phyloP scores from a whole-genome alignment of 2,113 vertebrate genomes.

The Catharus minimus region DNA sequence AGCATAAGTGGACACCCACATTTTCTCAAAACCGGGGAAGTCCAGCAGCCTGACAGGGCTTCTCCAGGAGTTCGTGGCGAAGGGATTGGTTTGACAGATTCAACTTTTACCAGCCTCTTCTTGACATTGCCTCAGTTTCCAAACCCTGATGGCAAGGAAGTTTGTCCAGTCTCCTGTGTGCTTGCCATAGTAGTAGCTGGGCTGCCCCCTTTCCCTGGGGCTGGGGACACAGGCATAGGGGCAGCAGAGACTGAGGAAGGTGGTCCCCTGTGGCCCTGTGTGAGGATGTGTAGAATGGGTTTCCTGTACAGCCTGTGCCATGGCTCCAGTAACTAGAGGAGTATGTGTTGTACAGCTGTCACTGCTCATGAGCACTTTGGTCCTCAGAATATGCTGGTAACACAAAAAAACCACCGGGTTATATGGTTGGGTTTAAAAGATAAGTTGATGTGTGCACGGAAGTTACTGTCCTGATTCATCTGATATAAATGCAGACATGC shows the following conservation, averaged over 20 bases:
- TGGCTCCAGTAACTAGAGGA: accelerated
- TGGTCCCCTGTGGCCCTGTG: background rate
- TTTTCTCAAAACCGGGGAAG: background rate
- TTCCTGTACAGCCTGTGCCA: background rate
- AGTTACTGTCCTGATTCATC: background rate
- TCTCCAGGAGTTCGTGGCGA: background rate
- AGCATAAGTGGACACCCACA: background rate
- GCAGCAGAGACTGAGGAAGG: background rate
- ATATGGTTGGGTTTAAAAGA: background rate
- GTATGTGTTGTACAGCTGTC: accelerated
- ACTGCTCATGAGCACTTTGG: background rate
- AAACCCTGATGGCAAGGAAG: background rate
- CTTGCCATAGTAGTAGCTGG: too few relatives aligned
- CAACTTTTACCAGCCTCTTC: background rate
- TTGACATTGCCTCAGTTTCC: background rate
- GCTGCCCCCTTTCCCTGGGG: background rate
- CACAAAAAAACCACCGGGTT: background rate
- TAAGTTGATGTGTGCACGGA: background rate
- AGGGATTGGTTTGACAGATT: background rate
- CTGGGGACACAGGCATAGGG: too few relatives aligned
- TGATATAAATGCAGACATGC: background rate
- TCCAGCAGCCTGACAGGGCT: accelerated
- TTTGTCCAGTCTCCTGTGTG: background rate
- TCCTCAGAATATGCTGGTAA: background rate
- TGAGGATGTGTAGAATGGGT: accelerated